These are phyloP conservation scores for Hydractinia echinata DNA, from an alignment of 30 jellyfish, hydroid and myxozoan genomes.

Conservation along the genomic window DNA sequence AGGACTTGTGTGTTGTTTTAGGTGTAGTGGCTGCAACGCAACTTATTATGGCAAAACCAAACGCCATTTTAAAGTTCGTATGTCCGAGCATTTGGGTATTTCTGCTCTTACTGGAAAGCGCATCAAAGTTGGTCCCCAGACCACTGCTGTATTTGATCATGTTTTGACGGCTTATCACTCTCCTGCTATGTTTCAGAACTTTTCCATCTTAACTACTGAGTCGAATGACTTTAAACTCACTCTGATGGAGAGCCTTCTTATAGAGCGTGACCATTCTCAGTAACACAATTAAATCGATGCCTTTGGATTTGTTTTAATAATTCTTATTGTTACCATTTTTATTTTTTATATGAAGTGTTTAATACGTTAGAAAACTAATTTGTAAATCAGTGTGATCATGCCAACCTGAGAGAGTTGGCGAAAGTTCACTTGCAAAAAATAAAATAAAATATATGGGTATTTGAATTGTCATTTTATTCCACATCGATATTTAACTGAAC, in stretches of 20 bases:
- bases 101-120: not conserved
- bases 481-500: too few relatives aligned
- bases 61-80: constrained; percentile 9
- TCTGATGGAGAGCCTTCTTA: not conserved
- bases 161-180: not conserved
- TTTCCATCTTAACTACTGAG: not conserved
- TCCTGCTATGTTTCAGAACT: not conserved
- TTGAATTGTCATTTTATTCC: too few relatives aligned
- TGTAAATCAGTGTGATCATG: too few relatives aligned
- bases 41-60: constrained; percentile 36
- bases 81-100: not conserved
- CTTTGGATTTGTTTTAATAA: not conserved
- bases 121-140: not conserved
- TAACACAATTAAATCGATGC: not conserved
- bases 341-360: too few relatives aligned
- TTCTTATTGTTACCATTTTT: too few relatives aligned
- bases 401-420: too few relatives aligned
- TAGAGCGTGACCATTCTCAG: not conserved
- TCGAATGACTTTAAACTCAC: constrained; percentile 5
- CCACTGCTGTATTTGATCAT: constrained; percentile 8
- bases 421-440: too few relatives aligned
- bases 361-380: too few relatives aligned
- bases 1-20: constrained; percentile 15
- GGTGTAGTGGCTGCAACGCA: constrained; percentile 44
- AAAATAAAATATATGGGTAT: too few relatives aligned